Evolutionary conservation across 2,113 vertebrate species (phyloP).

Genomic region (Suricata suricatta): DNA sequence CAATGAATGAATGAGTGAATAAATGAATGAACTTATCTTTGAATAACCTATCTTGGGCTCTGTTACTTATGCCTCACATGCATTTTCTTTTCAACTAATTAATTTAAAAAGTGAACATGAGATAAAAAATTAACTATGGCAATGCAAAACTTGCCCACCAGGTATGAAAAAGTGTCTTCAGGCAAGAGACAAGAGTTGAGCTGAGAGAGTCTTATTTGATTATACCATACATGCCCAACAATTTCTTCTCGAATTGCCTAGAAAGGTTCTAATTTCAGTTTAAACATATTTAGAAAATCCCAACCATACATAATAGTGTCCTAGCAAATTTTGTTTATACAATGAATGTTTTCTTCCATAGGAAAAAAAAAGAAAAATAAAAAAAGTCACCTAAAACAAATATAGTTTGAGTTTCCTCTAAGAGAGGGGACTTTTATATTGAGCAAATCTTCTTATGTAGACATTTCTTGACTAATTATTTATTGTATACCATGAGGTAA

Average conservation of each 20-base stretch:
- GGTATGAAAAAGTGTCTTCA: background rate
- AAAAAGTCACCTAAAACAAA: background rate
- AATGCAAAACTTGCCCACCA: background rate
- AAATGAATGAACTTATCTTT: background rate
- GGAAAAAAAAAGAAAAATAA: background rate
- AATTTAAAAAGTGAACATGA: background rate
- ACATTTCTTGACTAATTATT: background rate
- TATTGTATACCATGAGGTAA: background rate
- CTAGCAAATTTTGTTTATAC: background rate
- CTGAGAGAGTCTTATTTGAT: background rate
- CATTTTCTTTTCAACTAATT: background rate
- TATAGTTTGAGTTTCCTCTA: background rate
- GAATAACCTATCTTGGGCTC: background rate
- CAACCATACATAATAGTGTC: background rate
- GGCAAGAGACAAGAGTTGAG: background rate
- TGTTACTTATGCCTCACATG: background rate
- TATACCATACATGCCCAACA: background rate
- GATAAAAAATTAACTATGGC: background rate
- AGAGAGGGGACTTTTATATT: background rate
- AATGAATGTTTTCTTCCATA: background rate
- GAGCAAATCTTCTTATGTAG: background rate
- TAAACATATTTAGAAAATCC: background rate
- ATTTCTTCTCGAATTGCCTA: background rate
- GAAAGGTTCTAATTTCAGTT: background rate
- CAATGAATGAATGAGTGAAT: background rate